A percentile compares a stretch with the other conserved stretches of the same genome.
phyloP scores from a whole-genome alignment of 2,113 vertebrate genomes.

The Notarius lentiginosus region DNA sequence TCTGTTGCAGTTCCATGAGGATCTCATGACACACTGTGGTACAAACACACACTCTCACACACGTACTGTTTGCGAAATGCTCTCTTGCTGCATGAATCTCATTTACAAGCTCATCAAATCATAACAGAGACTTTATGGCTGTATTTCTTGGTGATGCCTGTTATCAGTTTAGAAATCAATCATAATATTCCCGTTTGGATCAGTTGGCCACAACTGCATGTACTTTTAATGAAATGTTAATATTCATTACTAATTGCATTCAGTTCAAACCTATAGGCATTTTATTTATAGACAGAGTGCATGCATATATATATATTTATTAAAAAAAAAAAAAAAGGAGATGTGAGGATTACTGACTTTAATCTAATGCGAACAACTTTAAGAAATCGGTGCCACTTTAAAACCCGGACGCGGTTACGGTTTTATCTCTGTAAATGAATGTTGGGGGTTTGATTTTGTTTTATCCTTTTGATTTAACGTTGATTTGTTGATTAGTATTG shows the following conservation, averaged over 20 bases:
- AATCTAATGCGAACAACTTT: background rate
- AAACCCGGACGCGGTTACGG: background rate
- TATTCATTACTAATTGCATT: too few relatives aligned
- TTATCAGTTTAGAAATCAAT: background rate
- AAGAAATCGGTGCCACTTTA: background rate
- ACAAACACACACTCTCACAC: constrained; percentile 39
- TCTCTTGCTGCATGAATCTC: background rate
- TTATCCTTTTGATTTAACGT: background rate
- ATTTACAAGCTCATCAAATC: background rate
- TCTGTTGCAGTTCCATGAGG: constrained; percentile 91
- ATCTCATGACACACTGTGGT: constrained; percentile 96
- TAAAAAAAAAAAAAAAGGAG: too few relatives aligned
- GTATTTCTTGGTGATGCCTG: background rate
- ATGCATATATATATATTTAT: too few relatives aligned
- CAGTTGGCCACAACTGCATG: background rate
- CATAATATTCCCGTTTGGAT: background rate
- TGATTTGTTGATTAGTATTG: background rate
- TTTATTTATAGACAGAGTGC: too few relatives aligned
- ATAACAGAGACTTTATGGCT: background rate
- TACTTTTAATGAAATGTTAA: too few relatives aligned
- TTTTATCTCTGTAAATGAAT: background rate
- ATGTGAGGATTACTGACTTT: background rate
- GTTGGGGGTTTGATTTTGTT: background rate
- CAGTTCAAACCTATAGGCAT: too few relatives aligned
- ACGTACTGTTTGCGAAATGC: background rate